Conservation (phyloP, 2,797 vertebrate genomes). For the Aeoliscus strigatus region DNA sequence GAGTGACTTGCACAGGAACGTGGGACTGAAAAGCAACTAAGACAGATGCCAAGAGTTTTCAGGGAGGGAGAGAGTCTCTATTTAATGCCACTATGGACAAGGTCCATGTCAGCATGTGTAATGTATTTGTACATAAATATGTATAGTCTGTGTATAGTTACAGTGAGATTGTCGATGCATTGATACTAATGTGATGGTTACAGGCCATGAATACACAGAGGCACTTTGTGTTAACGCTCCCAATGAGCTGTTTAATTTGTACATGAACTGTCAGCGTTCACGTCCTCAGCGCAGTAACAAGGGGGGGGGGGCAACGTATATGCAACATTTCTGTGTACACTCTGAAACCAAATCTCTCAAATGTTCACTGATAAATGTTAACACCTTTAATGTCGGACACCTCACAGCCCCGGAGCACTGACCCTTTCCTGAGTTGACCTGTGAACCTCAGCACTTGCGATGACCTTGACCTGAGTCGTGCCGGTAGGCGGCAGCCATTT, state of each 20-base stretch:
- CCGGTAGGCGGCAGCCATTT: slow-evolving; percentile 30
- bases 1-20: slow-evolving; percentile 25
- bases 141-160: slow-evolving; percentile 39
- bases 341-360: slow-evolving; percentile 47
- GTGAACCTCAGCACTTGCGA: slow-evolving; percentile 54
- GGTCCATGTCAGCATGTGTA: slow-evolving; percentile 45
- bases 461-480: slow-evolving; percentile 41
- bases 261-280: slow-evolving; percentile 26
- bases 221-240: slow-evolving; percentile 60
- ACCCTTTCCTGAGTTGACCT: slow-evolving; percentile 44
- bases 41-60: background rate
- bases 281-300: slow-evolving; percentile 10
- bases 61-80: slow-evolving; percentile 18
- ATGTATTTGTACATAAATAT: slow-evolving; percentile 46
- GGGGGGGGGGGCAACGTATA: slow-evolving; percentile 29
- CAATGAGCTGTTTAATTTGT: slow-evolving; percentile 26
- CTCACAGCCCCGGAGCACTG: slow-evolving; percentile 47
- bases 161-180: slow-evolving; percentile 28
- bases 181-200: slow-evolving; percentile 28
- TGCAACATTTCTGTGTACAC: slow-evolving; percentile 50
- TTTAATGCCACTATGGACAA: slow-evolving; percentile 31
- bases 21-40: slow-evolving; percentile 25
- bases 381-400: slow-evolving; percentile 16
- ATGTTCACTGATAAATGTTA: slow-evolving; percentile 33
- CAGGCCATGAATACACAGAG: slow-evolving; percentile 42